Evolutionary conservation across 2,888 invertebrate species (phyloP).

Genomic region (Selenia dentaria): DNA sequence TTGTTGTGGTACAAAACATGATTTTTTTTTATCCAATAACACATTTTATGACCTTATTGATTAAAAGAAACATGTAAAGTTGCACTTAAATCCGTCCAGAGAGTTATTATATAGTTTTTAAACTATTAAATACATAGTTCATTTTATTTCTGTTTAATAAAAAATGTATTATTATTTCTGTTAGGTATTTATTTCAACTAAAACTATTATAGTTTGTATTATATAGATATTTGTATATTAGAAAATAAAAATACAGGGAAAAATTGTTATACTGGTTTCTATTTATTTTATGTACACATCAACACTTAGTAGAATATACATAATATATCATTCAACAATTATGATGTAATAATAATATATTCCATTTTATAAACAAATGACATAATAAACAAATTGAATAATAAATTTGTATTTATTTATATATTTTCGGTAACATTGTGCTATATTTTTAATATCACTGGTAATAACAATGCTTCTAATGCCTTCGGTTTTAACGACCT

Average conservation of each 20-base stretch:
- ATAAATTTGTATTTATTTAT: slow-evolving; percentile 6
- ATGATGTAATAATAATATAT: slow-evolving; percentile 19
- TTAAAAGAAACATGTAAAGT: not conserved
- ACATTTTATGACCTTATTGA: no score
- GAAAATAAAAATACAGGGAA: slow-evolving; percentile 45
- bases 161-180: slow-evolving; percentile 20
- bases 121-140: no score
- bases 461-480: slow-evolving; percentile 2
- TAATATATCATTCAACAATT: slow-evolving; percentile 20
- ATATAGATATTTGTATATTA: slow-evolving; percentile 26
- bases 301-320: slow-evolving; percentile 66
- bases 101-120: no score
- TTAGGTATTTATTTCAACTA: slow-evolving; percentile 26
- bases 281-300: slow-evolving; percentile 71
- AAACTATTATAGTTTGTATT: slow-evolving; percentile 14
- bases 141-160: no score
- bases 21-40: no score
- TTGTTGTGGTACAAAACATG: no score
- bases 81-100: no score
- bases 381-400: slow-evolving; percentile 15
- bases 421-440: slow-evolving; percentile 3
- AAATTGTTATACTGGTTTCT: slow-evolving; percentile 42
- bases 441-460: slow-evolving; percentile 5
- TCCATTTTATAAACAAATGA: slow-evolving; percentile 17
- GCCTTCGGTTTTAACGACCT: not conserved